phyloP scores from a whole-genome alignment of 2,888 invertebrate species.

The Nemoura dubitans region DNA sequence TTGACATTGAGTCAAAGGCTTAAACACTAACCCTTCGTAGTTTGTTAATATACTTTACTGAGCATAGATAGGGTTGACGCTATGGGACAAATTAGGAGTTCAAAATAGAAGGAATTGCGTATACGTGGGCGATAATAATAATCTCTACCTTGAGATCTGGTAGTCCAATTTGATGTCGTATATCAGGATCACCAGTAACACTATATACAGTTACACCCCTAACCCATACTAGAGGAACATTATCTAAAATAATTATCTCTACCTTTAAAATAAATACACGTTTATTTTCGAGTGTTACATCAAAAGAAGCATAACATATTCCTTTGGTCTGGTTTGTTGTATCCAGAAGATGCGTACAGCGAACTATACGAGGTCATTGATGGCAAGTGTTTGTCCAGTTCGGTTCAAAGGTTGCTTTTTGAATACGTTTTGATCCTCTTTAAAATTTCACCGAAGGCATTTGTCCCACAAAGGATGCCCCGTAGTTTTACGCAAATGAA shows the following conservation, averaged over 20 bases:
- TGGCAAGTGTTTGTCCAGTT: background rate
- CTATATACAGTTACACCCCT: no score
- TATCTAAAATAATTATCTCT: background rate
- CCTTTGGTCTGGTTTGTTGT: background rate
- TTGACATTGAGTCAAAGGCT: conserved; percentile 3
- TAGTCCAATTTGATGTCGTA: background rate
- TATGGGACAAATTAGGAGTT: background rate
- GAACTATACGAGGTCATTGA: background rate
- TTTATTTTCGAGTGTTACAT: background rate
- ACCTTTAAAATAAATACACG: background rate
- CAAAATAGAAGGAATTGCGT: background rate
- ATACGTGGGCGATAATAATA: background rate
- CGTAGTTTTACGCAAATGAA: background rate
- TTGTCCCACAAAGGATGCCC: background rate
- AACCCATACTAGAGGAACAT: no score
- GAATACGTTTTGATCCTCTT: background rate
- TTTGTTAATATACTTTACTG: background rate
- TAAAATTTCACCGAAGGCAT: background rate
- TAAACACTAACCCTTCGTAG: background rate
- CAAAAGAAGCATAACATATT: background rate
- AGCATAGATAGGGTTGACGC: background rate
- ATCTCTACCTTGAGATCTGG: background rate
- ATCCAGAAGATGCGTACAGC: background rate
- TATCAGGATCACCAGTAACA: no score
- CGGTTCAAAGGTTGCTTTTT: background rate